Conservation (phyloP, 2,797 vertebrate species). For the Cichlasoma orientale region DNA sequence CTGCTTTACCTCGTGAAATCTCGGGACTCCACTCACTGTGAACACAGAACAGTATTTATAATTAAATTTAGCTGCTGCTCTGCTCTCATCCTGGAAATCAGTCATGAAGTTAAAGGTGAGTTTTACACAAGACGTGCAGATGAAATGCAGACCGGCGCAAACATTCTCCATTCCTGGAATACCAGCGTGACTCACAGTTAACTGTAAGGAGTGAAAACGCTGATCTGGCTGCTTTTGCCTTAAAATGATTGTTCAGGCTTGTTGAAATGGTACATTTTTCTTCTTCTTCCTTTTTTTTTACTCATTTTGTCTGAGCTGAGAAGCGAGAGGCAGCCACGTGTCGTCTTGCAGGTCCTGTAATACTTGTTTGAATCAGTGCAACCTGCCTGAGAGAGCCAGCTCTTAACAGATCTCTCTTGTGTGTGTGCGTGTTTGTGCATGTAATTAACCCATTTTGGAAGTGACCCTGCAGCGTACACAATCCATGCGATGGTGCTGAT, state of each 20-base stretch:
- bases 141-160: not conserved
- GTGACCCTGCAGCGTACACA: not conserved
- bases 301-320: not conserved
- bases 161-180: constrained; percentile 24
- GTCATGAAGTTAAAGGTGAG: not conserved
- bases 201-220: not conserved
- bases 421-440: not conserved
- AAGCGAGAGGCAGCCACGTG: constrained; percentile 23
- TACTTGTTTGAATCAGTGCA: constrained; percentile 49
- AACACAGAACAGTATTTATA: not conserved
- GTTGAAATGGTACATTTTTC: not conserved
- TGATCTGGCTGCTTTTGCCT: not conserved
- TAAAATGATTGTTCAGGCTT: not conserved
- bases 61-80: not conserved
- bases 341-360: constrained; percentile 46
- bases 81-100: not conserved
- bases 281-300: too few relatives aligned
- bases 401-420: not conserved
- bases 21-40: constrained; percentile 1
- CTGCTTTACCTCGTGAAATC: constrained; percentile 22
- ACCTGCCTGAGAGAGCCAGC: not conserved
- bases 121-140: not conserved
- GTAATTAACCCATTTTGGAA: not conserved
- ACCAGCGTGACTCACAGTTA: not conserved
- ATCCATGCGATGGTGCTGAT: not conserved